phyloP scores from a whole-genome alignment of 1,140 invertebrate species.

The Lepidotrigona ventralis region DNA sequence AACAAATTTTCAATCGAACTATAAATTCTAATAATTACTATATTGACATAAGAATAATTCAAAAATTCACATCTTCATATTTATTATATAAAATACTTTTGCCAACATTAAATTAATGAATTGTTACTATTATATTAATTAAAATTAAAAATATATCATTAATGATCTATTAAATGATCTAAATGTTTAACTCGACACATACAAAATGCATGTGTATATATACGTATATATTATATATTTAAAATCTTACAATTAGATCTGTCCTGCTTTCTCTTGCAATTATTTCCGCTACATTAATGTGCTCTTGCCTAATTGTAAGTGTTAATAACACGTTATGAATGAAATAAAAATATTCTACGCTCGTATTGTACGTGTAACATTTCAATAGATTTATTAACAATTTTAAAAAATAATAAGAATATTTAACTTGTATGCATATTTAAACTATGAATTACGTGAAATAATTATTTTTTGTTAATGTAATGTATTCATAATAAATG shows the following conservation, averaged over 20 bases:
- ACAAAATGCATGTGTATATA: background rate
- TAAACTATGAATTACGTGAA: background rate
- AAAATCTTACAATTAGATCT: constrained; percentile 18
- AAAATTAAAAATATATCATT: background rate
- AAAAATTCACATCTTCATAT: background rate
- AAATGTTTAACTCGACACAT: background rate
- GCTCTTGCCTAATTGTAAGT: background rate
- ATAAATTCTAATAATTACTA: no score
- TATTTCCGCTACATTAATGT: constrained; percentile 23
- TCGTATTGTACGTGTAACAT: no score
- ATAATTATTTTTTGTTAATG: background rate
- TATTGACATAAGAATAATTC: no score
- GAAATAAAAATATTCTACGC: background rate
- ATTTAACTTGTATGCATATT: background rate
- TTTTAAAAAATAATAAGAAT: background rate
- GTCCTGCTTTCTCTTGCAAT: constrained; percentile 36
- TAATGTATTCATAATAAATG: no score
- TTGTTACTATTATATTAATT: background rate
- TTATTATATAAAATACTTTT: background rate
- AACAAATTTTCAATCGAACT: no score
- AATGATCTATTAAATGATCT: background rate
- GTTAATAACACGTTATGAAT: constrained; percentile 1
- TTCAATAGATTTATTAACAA: background rate
- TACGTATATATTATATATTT: background rate
- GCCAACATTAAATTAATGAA: background rate